Evolutionary conservation across 2,797 vertebrate species (phyloP).

Genomic region (Acanthurus lineatus): DNA sequence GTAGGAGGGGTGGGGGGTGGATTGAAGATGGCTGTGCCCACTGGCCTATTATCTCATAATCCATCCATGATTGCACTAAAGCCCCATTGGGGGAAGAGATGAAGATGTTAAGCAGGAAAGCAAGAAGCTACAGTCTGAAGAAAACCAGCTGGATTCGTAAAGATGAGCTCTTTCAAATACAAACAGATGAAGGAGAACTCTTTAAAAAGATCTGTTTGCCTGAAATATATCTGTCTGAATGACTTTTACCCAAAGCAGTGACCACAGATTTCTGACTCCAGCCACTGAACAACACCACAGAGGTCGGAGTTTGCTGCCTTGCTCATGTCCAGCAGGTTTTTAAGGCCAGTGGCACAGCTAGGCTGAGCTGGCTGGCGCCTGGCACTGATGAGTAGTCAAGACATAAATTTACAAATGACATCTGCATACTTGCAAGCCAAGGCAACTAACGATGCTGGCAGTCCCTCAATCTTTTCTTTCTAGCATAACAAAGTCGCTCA

Average conservation of each 20-base stretch:
- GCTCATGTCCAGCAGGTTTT: background rate
- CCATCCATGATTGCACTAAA: constrained; percentile 11
- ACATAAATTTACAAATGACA: constrained; percentile 47
- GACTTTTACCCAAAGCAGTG: background rate
- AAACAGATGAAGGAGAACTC: background rate
- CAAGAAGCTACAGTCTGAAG: background rate
- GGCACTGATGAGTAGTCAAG: constrained; percentile 35
- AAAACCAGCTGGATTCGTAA: background rate
- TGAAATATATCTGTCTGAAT: constrained; percentile 1
- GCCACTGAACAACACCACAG: background rate
- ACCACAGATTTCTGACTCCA: background rate
- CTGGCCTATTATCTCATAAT: background rate
- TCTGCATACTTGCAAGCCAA: constrained; percentile 13
- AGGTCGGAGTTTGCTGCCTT: constrained; percentile 16
- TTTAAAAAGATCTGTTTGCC: constrained; percentile 6
- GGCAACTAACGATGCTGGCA: constrained; percentile 5
- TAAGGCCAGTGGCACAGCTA: background rate
- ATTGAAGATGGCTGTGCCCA: background rate
- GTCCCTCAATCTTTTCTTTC: background rate
- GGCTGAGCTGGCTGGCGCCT: constrained; percentile 40
- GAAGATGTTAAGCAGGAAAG: background rate
- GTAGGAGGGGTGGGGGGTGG: background rate
- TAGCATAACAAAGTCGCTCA: constrained; percentile 35
- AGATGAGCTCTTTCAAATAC: background rate
- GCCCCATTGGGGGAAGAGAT: constrained; percentile 1